Conservation (phyloP, 2,888 invertebrate species). For the Malachius bipustulatus region DNA sequence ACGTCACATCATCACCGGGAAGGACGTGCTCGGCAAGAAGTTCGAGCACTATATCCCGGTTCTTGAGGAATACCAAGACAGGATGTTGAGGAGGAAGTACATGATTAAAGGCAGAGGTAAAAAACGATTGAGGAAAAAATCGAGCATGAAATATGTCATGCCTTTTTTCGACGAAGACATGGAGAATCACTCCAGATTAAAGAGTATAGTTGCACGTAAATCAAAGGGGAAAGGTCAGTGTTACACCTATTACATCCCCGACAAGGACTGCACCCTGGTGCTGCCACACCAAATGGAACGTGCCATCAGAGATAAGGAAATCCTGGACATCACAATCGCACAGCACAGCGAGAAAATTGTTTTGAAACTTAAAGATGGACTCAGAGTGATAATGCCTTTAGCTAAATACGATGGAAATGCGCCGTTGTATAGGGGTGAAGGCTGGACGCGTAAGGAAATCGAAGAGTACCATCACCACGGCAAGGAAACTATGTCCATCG, state of each 20-base stretch:
- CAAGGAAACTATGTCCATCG: slow-evolving; percentile 40
- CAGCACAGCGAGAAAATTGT: slow-evolving; percentile 62
- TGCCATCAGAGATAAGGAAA: slow-evolving; percentile 64
- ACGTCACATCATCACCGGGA: slow-evolving; percentile 67
- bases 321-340: slow-evolving; percentile 62
- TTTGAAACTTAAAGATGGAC: slow-evolving; percentile 55
- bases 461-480: slow-evolving; percentile 35
- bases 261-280: slow-evolving; percentile 59
- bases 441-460: slow-evolving; percentile 51
- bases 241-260: slow-evolving; percentile 63
- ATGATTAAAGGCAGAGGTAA: slow-evolving; percentile 31
- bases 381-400: slow-evolving; percentile 54
- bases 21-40: slow-evolving; percentile 55
- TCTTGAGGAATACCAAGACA: slow-evolving; percentile 40
- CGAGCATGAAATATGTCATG: slow-evolving; percentile 29
- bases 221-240: slow-evolving; percentile 42
- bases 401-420: slow-evolving; percentile 29
- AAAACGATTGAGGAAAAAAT: slow-evolving; percentile 31
- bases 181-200: slow-evolving; percentile 29
- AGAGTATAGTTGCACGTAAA: slow-evolving; percentile 43
- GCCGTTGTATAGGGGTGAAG: slow-evolving; percentile 58
- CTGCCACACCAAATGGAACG: slow-evolving; percentile 62
- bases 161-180: slow-evolving; percentile 32
- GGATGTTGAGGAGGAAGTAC: slow-evolving; percentile 28
- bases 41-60: slow-evolving; percentile 72